These are phyloP conservation scores for Phasia obesa DNA, from an alignment of 2,888 invertebrate species.

Conservation along the genomic window DNA sequence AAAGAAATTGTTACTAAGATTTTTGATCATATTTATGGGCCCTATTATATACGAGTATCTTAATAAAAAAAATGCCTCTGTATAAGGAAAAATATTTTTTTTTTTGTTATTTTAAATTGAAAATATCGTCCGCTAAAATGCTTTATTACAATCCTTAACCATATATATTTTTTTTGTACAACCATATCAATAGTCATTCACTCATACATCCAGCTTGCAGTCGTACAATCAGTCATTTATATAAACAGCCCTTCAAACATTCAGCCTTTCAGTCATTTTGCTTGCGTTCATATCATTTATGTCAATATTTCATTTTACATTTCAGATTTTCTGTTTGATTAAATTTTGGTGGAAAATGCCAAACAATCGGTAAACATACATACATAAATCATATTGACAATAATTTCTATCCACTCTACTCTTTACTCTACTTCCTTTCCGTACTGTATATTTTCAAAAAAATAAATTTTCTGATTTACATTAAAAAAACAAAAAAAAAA, in stretches of 20 bases:
- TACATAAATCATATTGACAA: constrained; percentile 62
- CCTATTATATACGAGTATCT: no score
- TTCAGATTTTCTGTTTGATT: constrained; percentile 77
- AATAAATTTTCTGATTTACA: not conserved
- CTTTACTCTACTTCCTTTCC: constrained; percentile 11
- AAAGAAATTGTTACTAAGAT: no score
- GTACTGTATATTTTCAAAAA: not conserved
- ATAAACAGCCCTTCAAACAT: constrained; percentile 14
- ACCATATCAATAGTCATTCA: not conserved
- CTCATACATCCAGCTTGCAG: constrained; percentile 1
- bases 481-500: not conserved
- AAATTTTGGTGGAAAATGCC: constrained; percentile 74
- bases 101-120: not conserved
- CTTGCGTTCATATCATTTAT: constrained; percentile 63
- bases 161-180: not conserved
- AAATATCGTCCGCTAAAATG: no score
- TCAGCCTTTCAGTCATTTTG: constrained; percentile 42
- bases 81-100: not conserved
- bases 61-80: no score
- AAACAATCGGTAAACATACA: constrained; percentile 65
- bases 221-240: constrained; percentile 28
- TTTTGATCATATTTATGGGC: no score
- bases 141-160: not conserved
- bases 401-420: constrained; percentile 42
- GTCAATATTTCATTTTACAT: constrained; percentile 74